Base-by-base conservation (phyloP, 2,888 invertebrate genomes). In the Bhutanitis thaidina region DNA sequence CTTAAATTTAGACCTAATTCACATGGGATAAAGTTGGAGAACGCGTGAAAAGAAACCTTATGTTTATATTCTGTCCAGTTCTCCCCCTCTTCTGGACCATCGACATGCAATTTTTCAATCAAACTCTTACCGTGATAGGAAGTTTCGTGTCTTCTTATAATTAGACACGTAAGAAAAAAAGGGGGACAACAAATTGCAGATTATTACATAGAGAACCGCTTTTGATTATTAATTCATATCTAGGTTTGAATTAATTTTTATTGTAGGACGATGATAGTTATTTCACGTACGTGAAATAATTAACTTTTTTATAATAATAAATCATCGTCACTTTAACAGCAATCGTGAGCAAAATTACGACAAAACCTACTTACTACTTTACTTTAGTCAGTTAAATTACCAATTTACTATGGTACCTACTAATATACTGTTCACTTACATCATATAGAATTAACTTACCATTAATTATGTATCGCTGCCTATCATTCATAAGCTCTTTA, bases 401-500 rank as follows among this genome's bases (percentile, higher is more conserved):
- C n/a, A n/a, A n/a, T n/a, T n/a, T n/a, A n/a, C n/a, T n/a, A n/a
- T n/a, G n/a, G n/a, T n/a, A n/a, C n/a, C n/a, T n/a, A n/a, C n/a
- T n/a, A n/a, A n/a, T n/a, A n/a, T n/a, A n/a, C n/a, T n/a, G n/a
- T n/a, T 3, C 20, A 20, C 20, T 20, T 3, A 3, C 20, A 20
- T 5, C 20, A 20, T 2, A 20, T 20, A 20, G 5, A 20, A 20
- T 20, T 7, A 20, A 61, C 83, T 78, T 57, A 88, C 88, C 87
- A 68, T 88, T 89, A 57, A 80, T 78, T 64, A 86, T 77, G 58
- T 83, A 84, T 61, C 81, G 89, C 53, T 91, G 88, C 62, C 90
- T 90, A 72, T 92, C 92, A 77, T 91, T 91, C 75, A 90, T 86
- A 65, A 92, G 82, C 72, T 92, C 92, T 86, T 91, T 91, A 55